These are phyloP conservation scores for Glandiceps talaboti DNA, from an alignment of 53 echinoderm and acorn worm genomes.

Conservation along the genomic window DNA sequence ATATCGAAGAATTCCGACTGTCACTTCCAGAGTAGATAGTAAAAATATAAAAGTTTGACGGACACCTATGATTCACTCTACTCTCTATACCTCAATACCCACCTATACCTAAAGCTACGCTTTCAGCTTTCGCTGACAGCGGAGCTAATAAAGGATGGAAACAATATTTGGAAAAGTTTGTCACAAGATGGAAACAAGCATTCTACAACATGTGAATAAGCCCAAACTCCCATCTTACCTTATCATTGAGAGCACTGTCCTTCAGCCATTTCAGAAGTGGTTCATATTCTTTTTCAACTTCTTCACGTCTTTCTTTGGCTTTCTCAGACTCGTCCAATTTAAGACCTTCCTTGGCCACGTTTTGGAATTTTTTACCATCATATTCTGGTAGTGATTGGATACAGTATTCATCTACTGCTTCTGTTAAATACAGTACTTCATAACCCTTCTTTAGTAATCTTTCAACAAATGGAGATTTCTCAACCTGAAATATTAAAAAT, in stretches of 20 bases:
- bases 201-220: too few relatives aligned
- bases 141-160: too few relatives aligned
- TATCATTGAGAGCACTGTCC: slow-evolving; percentile 74
- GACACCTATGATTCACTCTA: too few relatives aligned
- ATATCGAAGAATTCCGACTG: too few relatives aligned
- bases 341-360: slow-evolving; percentile 94
- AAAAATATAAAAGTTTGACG: too few relatives aligned
- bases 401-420: slow-evolving; percentile 98
- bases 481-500: too few relatives aligned
- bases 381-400: slow-evolving; percentile 94
- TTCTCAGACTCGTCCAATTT: slow-evolving; percentile 76
- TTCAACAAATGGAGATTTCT: slow-evolving; percentile 80
- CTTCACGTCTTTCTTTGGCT: slow-evolving; percentile 64
- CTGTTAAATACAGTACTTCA: slow-evolving; percentile 89
- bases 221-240: slow-evolving; percentile 24
- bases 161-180: too few relatives aligned
- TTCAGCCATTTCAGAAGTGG: slow-evolving; percentile 80
- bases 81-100: too few relatives aligned
- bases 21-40: too few relatives aligned
- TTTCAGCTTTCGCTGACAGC: too few relatives aligned
- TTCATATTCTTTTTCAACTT: slow-evolving; percentile 81
- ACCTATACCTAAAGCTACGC: too few relatives aligned
- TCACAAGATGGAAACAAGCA: too few relatives aligned
- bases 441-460: slow-evolving; percentile 83
- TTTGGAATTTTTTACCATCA: slow-evolving; percentile 99